Evolutionary conservation across 1,140 invertebrate genomes (phyloP).

Genomic region (Polypedilum pembai): DNA sequence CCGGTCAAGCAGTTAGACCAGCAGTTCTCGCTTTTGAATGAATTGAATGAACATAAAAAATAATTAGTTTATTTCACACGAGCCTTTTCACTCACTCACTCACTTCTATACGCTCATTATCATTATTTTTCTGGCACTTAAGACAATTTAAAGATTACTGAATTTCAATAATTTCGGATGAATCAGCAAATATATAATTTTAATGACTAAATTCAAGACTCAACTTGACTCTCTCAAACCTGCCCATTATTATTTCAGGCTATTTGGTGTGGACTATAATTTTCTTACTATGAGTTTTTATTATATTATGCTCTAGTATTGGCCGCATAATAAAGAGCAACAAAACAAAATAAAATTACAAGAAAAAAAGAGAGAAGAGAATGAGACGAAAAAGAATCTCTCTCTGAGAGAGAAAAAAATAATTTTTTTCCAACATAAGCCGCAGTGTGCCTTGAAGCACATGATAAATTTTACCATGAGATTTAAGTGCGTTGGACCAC

Average conservation of each 20-base stretch:
- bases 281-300: conserved; percentile 8
- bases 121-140: conserved; percentile 18
- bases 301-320: conserved; percentile 1
- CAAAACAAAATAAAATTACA: not conserved
- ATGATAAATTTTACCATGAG: not conserved
- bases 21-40: not conserved
- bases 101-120: conserved; percentile 12
- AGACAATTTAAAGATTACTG: conserved; percentile 13
- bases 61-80: conserved; percentile 18
- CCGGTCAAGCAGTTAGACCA: not conserved
- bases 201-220: conserved; percentile 18
- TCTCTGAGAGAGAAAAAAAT: not conserved
- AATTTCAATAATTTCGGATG: conserved; percentile 18
- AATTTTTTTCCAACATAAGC: not conserved
- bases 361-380: not conserved
- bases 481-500: not conserved
- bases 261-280: not conserved
- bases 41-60: conserved; percentile 5
- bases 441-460: not conserved
- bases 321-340: not conserved
- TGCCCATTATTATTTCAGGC: not conserved
- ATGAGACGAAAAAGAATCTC: not conserved
- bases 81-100: not conserved
- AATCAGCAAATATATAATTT: conserved; percentile 13
- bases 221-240: not conserved